phyloP scores from a whole-genome alignment of 1,140 invertebrate species.

The Pissodes strobi region DNA sequence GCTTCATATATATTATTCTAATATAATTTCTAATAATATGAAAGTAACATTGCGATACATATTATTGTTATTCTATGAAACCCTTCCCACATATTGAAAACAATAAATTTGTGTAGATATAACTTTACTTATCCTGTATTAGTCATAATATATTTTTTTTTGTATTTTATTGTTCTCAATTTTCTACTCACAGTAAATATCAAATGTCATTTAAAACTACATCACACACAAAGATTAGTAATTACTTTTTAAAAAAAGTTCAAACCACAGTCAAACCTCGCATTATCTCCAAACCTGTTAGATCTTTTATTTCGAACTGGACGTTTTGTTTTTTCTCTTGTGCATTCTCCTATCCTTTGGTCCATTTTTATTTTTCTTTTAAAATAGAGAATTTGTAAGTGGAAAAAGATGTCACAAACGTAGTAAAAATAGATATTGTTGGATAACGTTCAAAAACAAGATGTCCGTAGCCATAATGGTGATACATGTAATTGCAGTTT shows the following conservation, averaged over 20 bases:
- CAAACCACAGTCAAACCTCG: conserved; percentile 14
- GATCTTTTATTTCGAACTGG: conserved; percentile 52
- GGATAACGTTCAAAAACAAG: conserved; percentile 55
- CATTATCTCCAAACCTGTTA: conserved; percentile 47
- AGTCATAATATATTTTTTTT: too few species aligned
- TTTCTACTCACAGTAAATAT: too few species aligned
- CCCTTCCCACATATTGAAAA: too few species aligned
- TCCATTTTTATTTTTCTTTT: conserved; percentile 50
- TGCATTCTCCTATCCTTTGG: conserved; percentile 39
- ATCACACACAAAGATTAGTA: conserved; percentile 10
- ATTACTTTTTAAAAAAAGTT: neutral
- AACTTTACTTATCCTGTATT: too few species aligned
- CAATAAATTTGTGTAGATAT: too few species aligned
- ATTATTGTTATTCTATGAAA: too few species aligned
- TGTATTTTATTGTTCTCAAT: too few species aligned
- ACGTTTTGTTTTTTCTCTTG: conserved; percentile 46
- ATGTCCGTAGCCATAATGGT: conserved; percentile 46
- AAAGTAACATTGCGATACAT: too few species aligned
- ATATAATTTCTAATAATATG: too few species aligned
- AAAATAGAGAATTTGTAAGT: conserved; percentile 22
- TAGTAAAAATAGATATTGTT: conserved; percentile 54
- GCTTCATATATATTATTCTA: too few species aligned
- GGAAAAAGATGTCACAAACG: conserved; percentile 42
- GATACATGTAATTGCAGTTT: conserved; percentile 37
- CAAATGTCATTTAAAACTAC: too few species aligned